Base-by-base conservation (phyloP, 2,888 invertebrate species). In the Diloba caeruleocephala region DNA sequence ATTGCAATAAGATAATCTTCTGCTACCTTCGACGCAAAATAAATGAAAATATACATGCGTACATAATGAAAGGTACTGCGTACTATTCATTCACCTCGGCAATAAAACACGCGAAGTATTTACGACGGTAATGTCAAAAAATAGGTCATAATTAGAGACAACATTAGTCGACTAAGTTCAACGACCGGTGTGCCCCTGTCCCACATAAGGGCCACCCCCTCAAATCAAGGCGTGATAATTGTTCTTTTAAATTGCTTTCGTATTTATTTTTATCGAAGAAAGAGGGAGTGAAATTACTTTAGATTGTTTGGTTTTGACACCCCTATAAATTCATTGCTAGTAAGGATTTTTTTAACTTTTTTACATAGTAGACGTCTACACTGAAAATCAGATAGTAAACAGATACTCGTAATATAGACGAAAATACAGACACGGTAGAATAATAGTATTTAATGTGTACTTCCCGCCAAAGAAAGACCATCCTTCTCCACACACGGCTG, bases 201-300 rank as follows among this genome's bases (percentile, higher is more conserved):
- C 83, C 69, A 74, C 69, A 76, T 78, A 69, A 75, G 74, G 71
- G 72, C 64, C 69, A 72, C 78, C 82, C 79, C 77, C 63, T 62
- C 60, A 62, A 78, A 75, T 55, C 54, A 56, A 68, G 74, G 71
- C 64, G 73, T 44, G 71, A 79, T 79, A 78, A 80, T 81, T 76
- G 74, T 76, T 69, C 75, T 66, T 64, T 55, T 51, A 65, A 66
- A 75, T 74, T 64, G 60, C 62, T 67, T 73, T 70, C 32, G 55
- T 71, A 75, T 76, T 65, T 69, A 69, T 62, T 66, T 62, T 71
- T 61, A 59, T 65, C 58, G 54, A 60, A 57, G 61, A 52, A 62
- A 52, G 29, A 48, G 54, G 69, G 61, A 44, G 32, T 14, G 32
- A 31, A 31, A 46, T 29, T 31, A 28, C 32, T 42, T 34, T 33